Conservation (phyloP, 1,140 invertebrate species). For the fruit fly (Drosophila melanogaster) region DNA sequence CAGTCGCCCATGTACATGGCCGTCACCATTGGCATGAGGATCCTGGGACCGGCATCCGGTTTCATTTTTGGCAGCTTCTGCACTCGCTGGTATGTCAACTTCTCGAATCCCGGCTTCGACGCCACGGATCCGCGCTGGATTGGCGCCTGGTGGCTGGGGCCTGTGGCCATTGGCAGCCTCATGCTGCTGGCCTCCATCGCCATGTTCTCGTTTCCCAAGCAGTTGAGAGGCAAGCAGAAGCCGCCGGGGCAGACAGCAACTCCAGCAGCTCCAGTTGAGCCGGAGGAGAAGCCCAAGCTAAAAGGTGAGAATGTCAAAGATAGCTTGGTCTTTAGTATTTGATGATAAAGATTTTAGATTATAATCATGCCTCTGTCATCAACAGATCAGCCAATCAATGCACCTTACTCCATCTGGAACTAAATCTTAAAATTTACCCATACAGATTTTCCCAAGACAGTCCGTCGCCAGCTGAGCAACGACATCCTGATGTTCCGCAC, state of each 20-base stretch:
- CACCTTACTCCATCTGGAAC: no score
- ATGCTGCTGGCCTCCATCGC: conserved; percentile 91
- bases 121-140: conserved; percentile 95
- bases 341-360: no score
- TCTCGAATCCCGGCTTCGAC: conserved; percentile 90
- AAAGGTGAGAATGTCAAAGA: conserved; percentile 46
- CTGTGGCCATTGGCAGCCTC: conserved; percentile 92
- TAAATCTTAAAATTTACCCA: no score
- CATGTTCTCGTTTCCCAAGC: conserved; percentile 95
- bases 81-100: conserved; percentile 94
- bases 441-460: conserved; percentile 93
- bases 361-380: no score
- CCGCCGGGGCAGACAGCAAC: conserved; percentile 14
- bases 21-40: conserved; percentile 95
- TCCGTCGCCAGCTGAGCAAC: conserved; percentile 93
- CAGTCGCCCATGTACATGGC: conserved; percentile 97
- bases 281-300: conserved; percentile 74
- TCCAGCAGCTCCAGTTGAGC: conserved; percentile 37
- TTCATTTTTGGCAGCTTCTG: conserved; percentile 96
- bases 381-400: no score
- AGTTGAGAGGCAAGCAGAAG: conserved; percentile 85
- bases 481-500: conserved; percentile 96
- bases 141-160: conserved; percentile 95
- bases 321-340: no score
- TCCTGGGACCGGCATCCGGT: conserved; percentile 94